Percentiles rank a stretch among this genome's conserved stretches.
These are phyloP conservation scores for Nothoprocta pentlandii DNA, from an alignment of 2,113 vertebrate genomes.

Conservation along the genomic window DNA sequence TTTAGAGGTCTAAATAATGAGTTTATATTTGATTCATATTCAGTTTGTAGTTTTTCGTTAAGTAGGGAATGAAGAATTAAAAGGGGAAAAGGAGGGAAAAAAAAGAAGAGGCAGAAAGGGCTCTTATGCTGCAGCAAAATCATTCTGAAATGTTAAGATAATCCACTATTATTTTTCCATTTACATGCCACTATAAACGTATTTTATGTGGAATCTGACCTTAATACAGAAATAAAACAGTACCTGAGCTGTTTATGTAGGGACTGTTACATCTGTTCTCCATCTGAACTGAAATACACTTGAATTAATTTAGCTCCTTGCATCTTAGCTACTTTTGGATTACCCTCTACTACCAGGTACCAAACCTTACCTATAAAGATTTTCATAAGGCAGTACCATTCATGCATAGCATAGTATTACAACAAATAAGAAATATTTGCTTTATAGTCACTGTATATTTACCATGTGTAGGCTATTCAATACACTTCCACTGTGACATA, in stretches of 20 bases:
- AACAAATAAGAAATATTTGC: conserved; percentile 29
- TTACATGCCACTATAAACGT: neutral
- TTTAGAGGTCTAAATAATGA: neutral
- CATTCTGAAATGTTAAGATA: neutral
- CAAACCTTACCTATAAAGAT: neutral
- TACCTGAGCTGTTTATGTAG: neutral
- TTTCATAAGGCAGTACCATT: conserved; percentile 31
- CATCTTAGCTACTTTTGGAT: neutral
- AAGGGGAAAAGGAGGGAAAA: neutral
- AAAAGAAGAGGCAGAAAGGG: neutral
- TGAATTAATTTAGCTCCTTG: conserved; percentile 14
- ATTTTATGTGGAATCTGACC: neutral
- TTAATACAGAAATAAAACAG: neutral
- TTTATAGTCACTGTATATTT: conserved; percentile 1
- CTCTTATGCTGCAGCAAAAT: neutral
- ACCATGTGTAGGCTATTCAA: neutral
- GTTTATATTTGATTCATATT: neutral
- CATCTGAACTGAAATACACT: neutral
- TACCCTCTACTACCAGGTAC: neutral
- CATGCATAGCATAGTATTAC: neutral
- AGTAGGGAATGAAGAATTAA: neutral
- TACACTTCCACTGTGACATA: neutral
- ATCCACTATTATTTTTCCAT: neutral
- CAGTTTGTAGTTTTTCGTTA: neutral
- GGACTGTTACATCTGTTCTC: neutral